phyloP scores from a whole-genome alignment of 2,888 invertebrate species.

The Parnassius apollo region DNA sequence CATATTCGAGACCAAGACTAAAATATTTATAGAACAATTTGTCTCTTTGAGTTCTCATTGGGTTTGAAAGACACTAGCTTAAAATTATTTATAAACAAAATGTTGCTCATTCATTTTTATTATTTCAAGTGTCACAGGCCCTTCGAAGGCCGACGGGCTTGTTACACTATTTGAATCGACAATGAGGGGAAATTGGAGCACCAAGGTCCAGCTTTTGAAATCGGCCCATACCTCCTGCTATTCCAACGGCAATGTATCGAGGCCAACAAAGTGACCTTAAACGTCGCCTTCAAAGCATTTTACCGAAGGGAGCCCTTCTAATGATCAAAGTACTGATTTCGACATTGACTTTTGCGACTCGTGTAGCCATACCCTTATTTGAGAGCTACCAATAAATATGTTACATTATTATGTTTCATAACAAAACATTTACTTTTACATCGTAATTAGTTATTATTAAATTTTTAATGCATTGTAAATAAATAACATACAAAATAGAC shows the following conservation, averaged over 20 bases:
- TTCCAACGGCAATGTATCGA: conserved; percentile 62
- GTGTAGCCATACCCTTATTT: conserved; percentile 59
- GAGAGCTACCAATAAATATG: conserved; percentile 2
- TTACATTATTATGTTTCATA: too few relatives aligned
- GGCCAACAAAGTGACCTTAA: conserved; percentile 66
- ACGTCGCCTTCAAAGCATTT: conserved; percentile 64
- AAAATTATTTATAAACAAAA: conserved; percentile 18
- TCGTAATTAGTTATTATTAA: too few relatives aligned
- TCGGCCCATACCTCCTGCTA: conserved; percentile 60
- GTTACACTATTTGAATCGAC: conserved; percentile 75
- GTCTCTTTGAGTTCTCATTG: too few relatives aligned
- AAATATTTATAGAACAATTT: too few relatives aligned
- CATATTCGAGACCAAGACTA: too few relatives aligned
- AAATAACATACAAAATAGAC: too few relatives aligned
- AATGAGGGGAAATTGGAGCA: conserved; percentile 79
- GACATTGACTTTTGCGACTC: conserved; percentile 69
- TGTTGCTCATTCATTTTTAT: conserved; percentile 9
- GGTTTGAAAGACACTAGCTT: conserved; percentile 3
- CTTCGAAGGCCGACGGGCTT: conserved; percentile 69
- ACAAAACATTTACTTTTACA: not conserved
- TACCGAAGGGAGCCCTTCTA: conserved; percentile 69
- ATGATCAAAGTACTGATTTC: conserved; percentile 63
- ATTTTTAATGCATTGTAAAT: too few relatives aligned
- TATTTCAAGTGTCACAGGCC: conserved; percentile 44
- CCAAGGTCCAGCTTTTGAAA: conserved; percentile 77